These are phyloP conservation scores for Taurulus bubalis DNA, from an alignment of 2,113 vertebrate species.

Conservation along the genomic window DNA sequence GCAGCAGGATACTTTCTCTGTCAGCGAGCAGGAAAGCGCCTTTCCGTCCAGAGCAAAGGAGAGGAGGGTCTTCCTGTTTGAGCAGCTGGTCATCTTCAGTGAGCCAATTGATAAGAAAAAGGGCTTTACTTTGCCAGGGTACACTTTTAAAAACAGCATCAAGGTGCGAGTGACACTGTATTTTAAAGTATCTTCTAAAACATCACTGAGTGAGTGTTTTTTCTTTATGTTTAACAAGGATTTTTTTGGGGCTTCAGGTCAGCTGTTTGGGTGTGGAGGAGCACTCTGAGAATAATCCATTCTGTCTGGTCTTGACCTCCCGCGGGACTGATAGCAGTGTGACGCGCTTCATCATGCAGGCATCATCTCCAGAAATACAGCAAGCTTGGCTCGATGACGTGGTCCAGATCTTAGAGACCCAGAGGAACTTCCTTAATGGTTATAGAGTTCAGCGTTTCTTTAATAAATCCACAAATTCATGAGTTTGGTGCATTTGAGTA, in stretches of 20 bases:
- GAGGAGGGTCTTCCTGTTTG: slow-evolving; percentile 91
- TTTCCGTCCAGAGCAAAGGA: slow-evolving; percentile 85
- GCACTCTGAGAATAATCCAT: slow-evolving; percentile 82
- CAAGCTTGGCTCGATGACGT: slow-evolving; percentile 87
- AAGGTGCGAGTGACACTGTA: slow-evolving; percentile 81
- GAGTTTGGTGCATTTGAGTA: not conserved
- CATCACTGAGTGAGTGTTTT: not conserved
- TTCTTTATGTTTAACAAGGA: not conserved
- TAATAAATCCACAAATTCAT: not conserved
- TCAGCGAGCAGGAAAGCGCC: slow-evolving; percentile 85
- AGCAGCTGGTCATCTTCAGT: slow-evolving; percentile 92
- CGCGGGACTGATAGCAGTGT: slow-evolving; percentile 85
- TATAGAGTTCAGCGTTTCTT: slow-evolving; percentile 2
- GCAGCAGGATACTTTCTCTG: slow-evolving; percentile 91
- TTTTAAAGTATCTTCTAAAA: not conserved
- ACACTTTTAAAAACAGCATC: slow-evolving; percentile 92
- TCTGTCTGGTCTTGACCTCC: slow-evolving; percentile 87
- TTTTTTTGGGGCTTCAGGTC: slow-evolving; percentile 77
- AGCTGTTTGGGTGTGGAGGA: slow-evolving; percentile 90
- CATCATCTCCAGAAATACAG: slow-evolving; percentile 80
- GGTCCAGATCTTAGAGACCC: slow-evolving; percentile 89
- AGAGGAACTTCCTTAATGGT: slow-evolving; percentile 94
- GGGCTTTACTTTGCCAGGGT: slow-evolving; percentile 86
- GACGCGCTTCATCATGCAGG: slow-evolving; percentile 86
- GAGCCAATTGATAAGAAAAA: slow-evolving; percentile 91